Percentiles rank a stretch among this genome's conserved stretches.
Conservation (phyloP, 64 coral and sea anemone genomes). For the Trachythela sp. region DNA sequence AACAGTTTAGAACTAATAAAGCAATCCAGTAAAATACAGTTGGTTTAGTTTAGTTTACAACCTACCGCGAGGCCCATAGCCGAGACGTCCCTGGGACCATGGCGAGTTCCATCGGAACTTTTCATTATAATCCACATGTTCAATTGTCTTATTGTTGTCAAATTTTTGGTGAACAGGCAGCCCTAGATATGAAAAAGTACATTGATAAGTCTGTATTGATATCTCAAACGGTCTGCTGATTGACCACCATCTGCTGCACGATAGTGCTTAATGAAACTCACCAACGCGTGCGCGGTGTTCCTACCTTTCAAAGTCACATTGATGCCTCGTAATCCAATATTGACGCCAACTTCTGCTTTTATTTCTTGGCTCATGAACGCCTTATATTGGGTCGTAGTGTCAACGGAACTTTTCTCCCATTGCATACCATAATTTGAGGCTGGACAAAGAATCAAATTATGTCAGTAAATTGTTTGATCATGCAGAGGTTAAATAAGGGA, state of each 20-base stretch:
- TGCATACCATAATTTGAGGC: constrained; percentile 11
- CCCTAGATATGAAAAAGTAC: neutral
- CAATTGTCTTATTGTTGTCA: neutral
- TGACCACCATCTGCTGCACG: too few species aligned
- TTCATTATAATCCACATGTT: constrained; percentile 10
- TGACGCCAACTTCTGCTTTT: neutral
- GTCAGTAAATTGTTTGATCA: neutral
- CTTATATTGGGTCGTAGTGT: neutral
- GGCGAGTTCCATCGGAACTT: neutral
- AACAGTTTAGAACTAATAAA: too few species aligned
- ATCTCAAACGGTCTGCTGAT: too few species aligned
- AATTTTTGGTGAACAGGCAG: neutral
- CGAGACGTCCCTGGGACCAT: neutral
- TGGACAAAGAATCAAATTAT: neutral
- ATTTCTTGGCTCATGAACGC: constrained; percentile 21
- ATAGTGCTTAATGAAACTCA: too few species aligned
- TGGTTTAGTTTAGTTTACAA: neutral
- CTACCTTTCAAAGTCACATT: constrained; percentile 13
- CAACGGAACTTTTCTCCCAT: neutral
- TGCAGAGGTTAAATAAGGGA: neutral
- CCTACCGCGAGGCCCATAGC: neutral
- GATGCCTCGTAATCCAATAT: constrained; percentile 17
- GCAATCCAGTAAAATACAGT: neutral
- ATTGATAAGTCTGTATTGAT: neutral
- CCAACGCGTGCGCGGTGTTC: neutral